Percentiles rank a stretch among this genome's conserved stretches.
phyloP scores from a whole-genome alignment of 23 tunicate genomes.

The Halocynthia aurantium region DNA sequence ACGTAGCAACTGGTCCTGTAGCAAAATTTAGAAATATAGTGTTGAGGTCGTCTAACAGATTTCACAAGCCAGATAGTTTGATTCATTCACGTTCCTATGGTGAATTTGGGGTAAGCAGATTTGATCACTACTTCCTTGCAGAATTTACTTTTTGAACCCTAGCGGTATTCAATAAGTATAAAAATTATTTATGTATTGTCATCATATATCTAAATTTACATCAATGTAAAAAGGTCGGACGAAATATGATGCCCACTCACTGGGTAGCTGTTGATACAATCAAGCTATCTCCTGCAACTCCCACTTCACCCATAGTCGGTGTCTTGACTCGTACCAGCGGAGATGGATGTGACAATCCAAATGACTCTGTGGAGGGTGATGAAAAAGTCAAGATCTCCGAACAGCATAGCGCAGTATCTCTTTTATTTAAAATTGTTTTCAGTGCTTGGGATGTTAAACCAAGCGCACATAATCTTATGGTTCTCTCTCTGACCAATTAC shows the following conservation, averaged over 20 bases:
- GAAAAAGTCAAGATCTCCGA: background rate
- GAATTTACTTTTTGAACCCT: background rate
- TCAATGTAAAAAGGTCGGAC: background rate
- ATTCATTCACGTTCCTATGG: constrained; percentile 33
- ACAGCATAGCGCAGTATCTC: background rate
- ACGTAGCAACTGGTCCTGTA: constrained; percentile 33
- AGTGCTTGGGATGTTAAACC: constrained; percentile 34
- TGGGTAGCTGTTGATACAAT: background rate
- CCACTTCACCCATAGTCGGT: no score
- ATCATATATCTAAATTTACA: background rate
- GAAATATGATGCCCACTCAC: background rate
- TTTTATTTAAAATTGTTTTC: constrained; percentile 4
- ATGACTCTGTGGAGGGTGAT: background rate
- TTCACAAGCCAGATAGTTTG: constrained; percentile 16
- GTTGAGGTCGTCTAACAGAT: constrained; percentile 24
- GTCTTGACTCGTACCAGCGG: background rate
- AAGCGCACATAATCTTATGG: constrained; percentile 27
- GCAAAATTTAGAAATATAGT: constrained; percentile 59
- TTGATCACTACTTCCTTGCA: background rate
- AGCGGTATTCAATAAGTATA: no score
- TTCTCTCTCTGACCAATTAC: constrained; percentile 25
- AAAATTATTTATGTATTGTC: background rate
- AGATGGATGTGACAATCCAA: constrained; percentile 2
- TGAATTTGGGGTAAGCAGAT: constrained; percentile 34
- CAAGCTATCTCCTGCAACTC: background rate